Evolutionary conservation across 2,797 vertebrate genomes (phyloP).

Genomic region (Anguilla obscura): DNA sequence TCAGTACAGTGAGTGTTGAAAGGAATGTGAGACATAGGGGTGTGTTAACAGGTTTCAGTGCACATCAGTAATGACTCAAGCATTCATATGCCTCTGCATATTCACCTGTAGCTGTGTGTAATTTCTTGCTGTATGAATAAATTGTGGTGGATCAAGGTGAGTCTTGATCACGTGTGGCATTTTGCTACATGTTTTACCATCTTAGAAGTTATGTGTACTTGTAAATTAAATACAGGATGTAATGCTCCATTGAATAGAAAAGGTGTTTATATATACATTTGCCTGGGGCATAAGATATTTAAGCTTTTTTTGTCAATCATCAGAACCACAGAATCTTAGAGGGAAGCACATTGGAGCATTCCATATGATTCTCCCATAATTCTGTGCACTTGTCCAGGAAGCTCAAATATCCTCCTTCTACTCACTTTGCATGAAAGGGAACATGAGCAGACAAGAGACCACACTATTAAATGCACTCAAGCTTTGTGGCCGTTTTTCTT

Average conservation of each 20-base stretch:
- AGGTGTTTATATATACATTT: neutral
- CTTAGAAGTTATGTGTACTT: neutral
- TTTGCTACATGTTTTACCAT: neutral
- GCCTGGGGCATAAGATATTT: neutral
- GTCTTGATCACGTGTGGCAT: neutral
- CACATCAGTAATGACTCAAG: neutral
- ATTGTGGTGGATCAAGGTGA: neutral
- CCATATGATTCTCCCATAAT: neutral
- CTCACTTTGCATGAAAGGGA: neutral
- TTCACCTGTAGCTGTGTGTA: neutral
- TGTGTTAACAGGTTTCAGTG: slow-evolving; percentile 9
- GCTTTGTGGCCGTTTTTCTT: neutral
- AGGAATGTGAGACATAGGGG: neutral
- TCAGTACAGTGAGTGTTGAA: neutral
- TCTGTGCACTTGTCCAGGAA: neutral
- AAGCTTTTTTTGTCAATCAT: neutral
- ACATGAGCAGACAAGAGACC: neutral
- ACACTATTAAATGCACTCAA: neutral
- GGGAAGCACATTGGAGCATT: neutral
- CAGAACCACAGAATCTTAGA: neutral
- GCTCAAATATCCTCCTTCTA: neutral
- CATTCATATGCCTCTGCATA: neutral
- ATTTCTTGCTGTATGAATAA: no score
- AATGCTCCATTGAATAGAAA: neutral
- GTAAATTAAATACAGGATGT: neutral